A percentile compares a stretch with the other conserved stretches of the same genome.
phyloP scores from a whole-genome alignment of 1,140 invertebrate genomes.

The Antheraea pernyi region DNA sequence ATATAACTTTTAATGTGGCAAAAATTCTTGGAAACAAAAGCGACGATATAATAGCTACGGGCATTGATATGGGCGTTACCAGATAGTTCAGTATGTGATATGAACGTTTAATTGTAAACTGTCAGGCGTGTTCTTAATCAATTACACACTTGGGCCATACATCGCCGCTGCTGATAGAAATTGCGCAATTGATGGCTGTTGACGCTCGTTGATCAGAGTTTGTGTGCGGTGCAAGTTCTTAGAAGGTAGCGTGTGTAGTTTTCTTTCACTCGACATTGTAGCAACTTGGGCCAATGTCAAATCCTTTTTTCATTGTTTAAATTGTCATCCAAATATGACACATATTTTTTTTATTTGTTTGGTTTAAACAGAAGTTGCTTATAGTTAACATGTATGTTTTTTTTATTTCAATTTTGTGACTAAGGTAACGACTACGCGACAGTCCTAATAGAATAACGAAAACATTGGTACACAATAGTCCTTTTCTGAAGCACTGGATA shows the following conservation, averaged over 20 bases:
- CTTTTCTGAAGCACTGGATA: no score
- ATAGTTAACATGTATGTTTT: no score
- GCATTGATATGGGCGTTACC: background rate
- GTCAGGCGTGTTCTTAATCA: conserved; percentile 18
- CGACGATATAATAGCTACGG: background rate
- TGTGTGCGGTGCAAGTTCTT: conserved; percentile 11
- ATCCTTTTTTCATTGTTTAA: no score
- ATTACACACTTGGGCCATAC: conserved; percentile 11
- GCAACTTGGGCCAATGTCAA: no score
- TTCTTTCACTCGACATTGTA: no score
- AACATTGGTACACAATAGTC: no score
- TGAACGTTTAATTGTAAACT: conserved; percentile 4
- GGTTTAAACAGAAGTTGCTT: no score
- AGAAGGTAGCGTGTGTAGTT: background rate
- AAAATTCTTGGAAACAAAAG: background rate
- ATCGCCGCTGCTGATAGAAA: conserved; percentile 38
- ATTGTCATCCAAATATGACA: no score
- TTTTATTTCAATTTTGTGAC: no score
- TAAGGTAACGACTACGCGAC: no score
- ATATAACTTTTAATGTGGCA: background rate
- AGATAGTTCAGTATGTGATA: background rate
- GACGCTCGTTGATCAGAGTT: conserved; percentile 29
- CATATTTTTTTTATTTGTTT: no score
- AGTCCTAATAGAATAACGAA: no score
- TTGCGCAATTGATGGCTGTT: conserved; percentile 52